phyloP scores from a whole-genome alignment of 1,140 invertebrate species.

The Papilio polytes region DNA sequence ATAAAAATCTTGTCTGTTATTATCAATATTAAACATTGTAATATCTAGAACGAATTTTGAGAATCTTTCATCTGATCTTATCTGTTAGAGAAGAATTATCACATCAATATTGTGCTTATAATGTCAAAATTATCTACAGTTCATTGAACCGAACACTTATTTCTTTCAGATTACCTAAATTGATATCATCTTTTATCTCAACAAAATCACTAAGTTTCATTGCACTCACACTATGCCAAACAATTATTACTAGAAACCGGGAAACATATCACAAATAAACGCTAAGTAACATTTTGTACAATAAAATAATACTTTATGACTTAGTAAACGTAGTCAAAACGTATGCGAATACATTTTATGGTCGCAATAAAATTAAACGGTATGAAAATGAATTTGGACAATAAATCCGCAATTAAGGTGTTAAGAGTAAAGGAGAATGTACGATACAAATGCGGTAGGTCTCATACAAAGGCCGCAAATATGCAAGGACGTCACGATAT shows the following conservation, averaged over 20 bases:
- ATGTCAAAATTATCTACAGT: constrained; percentile 13
- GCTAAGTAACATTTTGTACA: neutral
- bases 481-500: constrained; percentile 7
- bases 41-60: neutral
- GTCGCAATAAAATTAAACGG: neutral
- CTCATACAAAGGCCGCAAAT: neutral
- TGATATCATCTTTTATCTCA: neutral
- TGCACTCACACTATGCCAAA: neutral
- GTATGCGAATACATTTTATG: neutral
- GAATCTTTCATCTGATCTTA: neutral
- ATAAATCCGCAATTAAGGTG: constrained; percentile 10
- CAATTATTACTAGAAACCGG: neutral
- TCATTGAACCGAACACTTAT: neutral
- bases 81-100: neutral
- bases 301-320: neutral
- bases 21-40: neutral
- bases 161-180: neutral
- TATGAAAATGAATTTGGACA: constrained; percentile 17
- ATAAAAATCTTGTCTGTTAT: neutral
- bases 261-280: too few species aligned
- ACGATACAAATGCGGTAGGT: constrained; percentile 3
- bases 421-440: constrained; percentile 14
- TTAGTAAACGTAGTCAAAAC: neutral
- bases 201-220: neutral
- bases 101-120: neutral